phyloP scores from a whole-genome alignment of 92 coral and sea anemone species.

The Epizoanthus fatuus region DNA sequence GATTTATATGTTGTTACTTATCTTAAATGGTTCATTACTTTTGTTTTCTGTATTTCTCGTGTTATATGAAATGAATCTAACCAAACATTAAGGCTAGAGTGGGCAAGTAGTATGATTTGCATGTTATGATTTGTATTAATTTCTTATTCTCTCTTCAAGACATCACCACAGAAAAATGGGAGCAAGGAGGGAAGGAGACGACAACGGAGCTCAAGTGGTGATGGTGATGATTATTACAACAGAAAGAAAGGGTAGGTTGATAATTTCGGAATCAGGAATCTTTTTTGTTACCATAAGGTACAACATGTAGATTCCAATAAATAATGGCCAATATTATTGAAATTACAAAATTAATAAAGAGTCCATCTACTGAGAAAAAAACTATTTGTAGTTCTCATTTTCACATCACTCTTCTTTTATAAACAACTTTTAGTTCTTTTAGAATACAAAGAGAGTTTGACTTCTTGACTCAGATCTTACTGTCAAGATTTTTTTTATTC shows the following conservation, averaged over 20 bases:
- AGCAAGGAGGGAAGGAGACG: constrained; percentile 77
- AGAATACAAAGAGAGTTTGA: not conserved
- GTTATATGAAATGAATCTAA: no score
- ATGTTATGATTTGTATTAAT: not conserved
- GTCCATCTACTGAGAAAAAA: no score
- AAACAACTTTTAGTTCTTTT: not conserved
- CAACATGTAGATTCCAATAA: no score
- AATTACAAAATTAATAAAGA: no score
- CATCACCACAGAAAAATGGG: constrained; percentile 83
- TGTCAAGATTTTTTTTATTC: not conserved
- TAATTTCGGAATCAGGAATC: not conserved
- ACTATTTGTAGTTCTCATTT: no score
- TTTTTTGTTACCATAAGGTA: not conserved
- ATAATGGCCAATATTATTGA: no score
- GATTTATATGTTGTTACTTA: no score
- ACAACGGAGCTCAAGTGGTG: constrained; percentile 77
- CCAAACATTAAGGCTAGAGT: not conserved
- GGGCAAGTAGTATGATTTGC: not conserved
- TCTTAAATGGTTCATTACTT: no score
- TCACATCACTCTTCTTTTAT: no score
- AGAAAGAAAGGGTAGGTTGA: constrained; percentile 80
- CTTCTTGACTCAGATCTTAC: not conserved
- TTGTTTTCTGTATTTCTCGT: no score
- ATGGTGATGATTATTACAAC: constrained; percentile 82
- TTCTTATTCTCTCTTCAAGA: constrained; percentile 57